Evolutionary conservation across 2,113 vertebrate genomes (phyloP), one percentile per base, ranked within the genome.

Genomic region (Ceyx cyanopectus): DNA sequence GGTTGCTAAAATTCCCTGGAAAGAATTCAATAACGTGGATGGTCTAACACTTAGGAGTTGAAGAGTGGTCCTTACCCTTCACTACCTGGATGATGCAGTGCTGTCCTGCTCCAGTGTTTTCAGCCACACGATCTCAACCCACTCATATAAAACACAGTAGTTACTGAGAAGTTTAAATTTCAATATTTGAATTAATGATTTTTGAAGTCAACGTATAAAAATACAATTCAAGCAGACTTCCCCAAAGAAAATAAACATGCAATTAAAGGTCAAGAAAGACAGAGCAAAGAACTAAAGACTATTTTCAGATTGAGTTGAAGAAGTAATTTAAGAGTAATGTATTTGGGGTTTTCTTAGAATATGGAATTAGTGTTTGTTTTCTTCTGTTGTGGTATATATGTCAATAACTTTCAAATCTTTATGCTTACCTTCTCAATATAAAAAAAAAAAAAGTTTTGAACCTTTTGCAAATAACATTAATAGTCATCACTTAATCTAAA

Each of bases 321-420:
- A 60, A 77, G 20, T 41, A 32, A 91, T 83, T 77, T 67, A 24
- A 41, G 67, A 89, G 48, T 21, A 82, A 75, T 20, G 8, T 6
- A 40, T 46, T 93, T 22, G n/a, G n/a, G 9, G 5, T 8, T 67
- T 87, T 87, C 37, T 87, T 34, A 37, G 18, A 79, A 50, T 75
- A 57, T 5, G 16, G n/a, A 74, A 17, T 27, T 69, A 37, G 19
- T 91, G 18, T 51, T 79, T 85, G 26, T 13, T 87, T 80, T 60
- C 30, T 72, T 63, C 50, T 53, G 4, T 48, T 67, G 34, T 34
- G 26, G 43, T 86, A 72, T 41, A 46, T 14, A 70, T 15, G 23
- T 14, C 53, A 83, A 40, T 69, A 74, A 66, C 16, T 84, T 94
- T 40, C 29, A 86, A 75, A 30, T 30, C 48, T 91, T 86, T 75